Base-by-base conservation (phyloP, 1,140 invertebrate genomes). In the Lepidurus arcticus region DNA sequence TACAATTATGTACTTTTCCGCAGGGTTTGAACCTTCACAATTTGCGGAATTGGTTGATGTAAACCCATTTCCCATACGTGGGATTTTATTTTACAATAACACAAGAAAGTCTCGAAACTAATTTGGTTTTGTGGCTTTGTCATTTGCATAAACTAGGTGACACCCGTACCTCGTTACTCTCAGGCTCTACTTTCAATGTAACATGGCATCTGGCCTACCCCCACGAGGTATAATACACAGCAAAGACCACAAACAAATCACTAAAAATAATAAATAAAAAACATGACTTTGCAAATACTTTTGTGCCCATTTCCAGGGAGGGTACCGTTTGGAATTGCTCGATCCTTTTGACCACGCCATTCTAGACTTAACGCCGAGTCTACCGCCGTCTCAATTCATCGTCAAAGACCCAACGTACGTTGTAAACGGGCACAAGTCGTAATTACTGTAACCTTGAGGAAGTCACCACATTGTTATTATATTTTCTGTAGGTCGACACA, bases 191-290 rank as follows among this genome's bases (percentile, higher is more conserved):
- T 79, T 92, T 98, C 84, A 97, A 95, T 85, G 90, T 96, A 75
- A 92, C 94, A 78, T 98, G 95, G 95, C 94, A 96, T 86, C 88
- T 97, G 82, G 94, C 94, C 10, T 97, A 96, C 87, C 93, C 96
- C 7, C 95, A 98, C 84, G 87, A 89, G 87, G 95, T 97, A 78
- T 6, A 78, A n/a, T 78, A 75, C 42, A 24, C 88, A 93, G 91
- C 89, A 74, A 80, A 82, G 13, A 76, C 13, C 74, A 1, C 42
- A 74, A 74, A 26, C 26, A 26, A 26, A 26, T 26, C 26, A 26
- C 26, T 34, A 34, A 34, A 34, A 34, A 16, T 73, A 73, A n/a
- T 2, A 73, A 1, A 16, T n/a, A 2, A 16, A 34, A 34, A 34
- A 34, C 34, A 3, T 34, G 34, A 34, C 34, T 0, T 76, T 5